Percentiles rank a stretch among this genome's conserved stretches.
These are phyloP conservation scores for Latrodectus geometricus DNA, from an alignment of 1,140 invertebrate species.

Conservation along the genomic window DNA sequence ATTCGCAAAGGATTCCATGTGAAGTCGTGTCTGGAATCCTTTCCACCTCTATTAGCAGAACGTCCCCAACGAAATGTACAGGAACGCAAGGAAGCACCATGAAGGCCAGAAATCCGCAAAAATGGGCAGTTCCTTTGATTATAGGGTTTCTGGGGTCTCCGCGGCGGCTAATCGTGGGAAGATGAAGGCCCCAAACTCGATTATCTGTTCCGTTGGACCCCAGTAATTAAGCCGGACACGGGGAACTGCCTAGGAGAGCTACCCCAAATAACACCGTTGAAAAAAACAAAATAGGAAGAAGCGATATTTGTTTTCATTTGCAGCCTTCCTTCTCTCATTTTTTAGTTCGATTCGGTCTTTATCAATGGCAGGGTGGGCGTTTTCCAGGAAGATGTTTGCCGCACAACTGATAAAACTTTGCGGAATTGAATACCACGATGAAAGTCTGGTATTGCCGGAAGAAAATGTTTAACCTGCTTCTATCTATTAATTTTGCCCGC, in stretches of 20 bases:
- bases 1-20: too few relatives aligned
- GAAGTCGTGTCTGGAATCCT: too few relatives aligned
- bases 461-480: too few relatives aligned
- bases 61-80: too few relatives aligned
- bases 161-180: slow-evolving; percentile 58
- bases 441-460: too few relatives aligned
- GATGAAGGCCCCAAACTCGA: slow-evolving; percentile 56
- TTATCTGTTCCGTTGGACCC: slow-evolving; percentile 49
- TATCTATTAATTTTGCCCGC: too few relatives aligned
- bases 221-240: slow-evolving; percentile 48
- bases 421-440: too few relatives aligned
- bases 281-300: neutral
- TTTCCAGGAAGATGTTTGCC: neutral
- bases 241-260: slow-evolving; percentile 15
- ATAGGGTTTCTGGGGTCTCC: slow-evolving; percentile 50
- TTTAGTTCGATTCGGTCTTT: neutral
- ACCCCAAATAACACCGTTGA: neutral
- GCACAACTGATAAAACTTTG: too few relatives aligned
- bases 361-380: slow-evolving; percentile 27
- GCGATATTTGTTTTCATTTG: neutral
- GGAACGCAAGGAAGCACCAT: neutral
- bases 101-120: slow-evolving; percentile 32
- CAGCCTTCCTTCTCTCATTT: neutral
- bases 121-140: slow-evolving; percentile 38
- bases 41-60: too few relatives aligned